Base-by-base conservation (phyloP, 2,797 vertebrate genomes). In the Rhadinocentrus ornatus region DNA sequence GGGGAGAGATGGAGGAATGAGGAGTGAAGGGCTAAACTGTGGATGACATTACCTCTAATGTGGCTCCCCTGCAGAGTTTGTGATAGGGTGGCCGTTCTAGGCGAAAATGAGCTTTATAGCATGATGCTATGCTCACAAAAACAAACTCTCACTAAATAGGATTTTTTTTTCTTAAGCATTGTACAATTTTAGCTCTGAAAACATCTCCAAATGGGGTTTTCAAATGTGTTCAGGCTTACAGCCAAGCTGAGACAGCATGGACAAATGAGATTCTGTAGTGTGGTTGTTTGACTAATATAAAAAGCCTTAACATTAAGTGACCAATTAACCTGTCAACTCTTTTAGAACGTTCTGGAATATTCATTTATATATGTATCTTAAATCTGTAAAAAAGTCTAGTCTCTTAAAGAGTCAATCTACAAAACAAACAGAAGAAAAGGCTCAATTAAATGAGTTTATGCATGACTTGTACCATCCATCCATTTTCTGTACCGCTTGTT, bases 21-120 rank as follows among this genome's bases (percentile, higher is more conserved):
- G 90, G 88, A 91, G 90, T 62, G 88, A 71, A 84, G 90, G 90
- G 88, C 93, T 94, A 93, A 93, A 93, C 92, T 91, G 91, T 92
- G 90, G 89, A 92, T 93, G 92, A 93, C 92, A 93, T 94, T 94
- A 93, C 89, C 91, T 94, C 93, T 94, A 94, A 93, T 92, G 93
- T 91, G 88, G 85, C 83, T 86, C 90, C 91, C 90, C 90, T 88
- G 90, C 89, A 78, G 91, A 84, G 90, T 88, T 89, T 92, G 84
- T 93, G 91, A 94, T 94, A 91, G 91, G 87, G 89, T 88, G 89
- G 91, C 89, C 84, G 81, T 86, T 90, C 82, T 71, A 62, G 59
- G 81, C 68, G 83, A 92, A 94, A 93, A 91, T 89, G 89, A 83
- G 87, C 71, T 91, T 93, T 91, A 93, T 93, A 89, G 90, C 90